A percentile compares a stretch with the other conserved stretches of the same genome.
Evolutionary conservation across 2,797 vertebrate genomes (phyloP).

Genomic region (Gephyroberyx darwinii): DNA sequence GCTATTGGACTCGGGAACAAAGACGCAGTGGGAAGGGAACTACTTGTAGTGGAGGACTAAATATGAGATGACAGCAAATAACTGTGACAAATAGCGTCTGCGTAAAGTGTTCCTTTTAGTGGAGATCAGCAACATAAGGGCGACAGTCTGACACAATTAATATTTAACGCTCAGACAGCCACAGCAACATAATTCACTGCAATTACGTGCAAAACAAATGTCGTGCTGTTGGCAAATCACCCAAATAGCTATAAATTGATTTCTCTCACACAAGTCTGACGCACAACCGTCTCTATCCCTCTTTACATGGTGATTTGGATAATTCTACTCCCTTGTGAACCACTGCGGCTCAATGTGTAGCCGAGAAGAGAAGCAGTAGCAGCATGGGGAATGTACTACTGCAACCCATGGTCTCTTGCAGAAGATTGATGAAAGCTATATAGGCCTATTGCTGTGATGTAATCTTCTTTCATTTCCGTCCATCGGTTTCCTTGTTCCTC

Average conservation of each 20-base stretch:
- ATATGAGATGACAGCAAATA: constrained; percentile 64
- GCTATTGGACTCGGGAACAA: constrained; percentile 29
- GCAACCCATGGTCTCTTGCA: constrained; percentile 14
- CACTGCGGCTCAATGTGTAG: not conserved
- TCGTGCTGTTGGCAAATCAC: constrained; percentile 17
- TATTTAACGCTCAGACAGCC: constrained; percentile 66
- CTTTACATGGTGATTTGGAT: not conserved
- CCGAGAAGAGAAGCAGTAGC: not conserved
- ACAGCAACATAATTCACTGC: constrained; percentile 50
- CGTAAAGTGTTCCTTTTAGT: constrained; percentile 64
- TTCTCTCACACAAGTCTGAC: constrained; percentile 31
- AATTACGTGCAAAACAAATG: constrained; percentile 57
- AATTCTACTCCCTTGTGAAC: not conserved
- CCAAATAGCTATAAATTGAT: constrained; percentile 21
- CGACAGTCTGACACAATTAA: constrained; percentile 65
- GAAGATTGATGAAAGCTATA: constrained; percentile 40
- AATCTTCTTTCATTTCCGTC: constrained; percentile 50
- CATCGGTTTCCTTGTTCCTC: constrained; percentile 34
- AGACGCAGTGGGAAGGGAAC: constrained; percentile 42
- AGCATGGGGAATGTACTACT: not conserved
- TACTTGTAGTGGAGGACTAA: constrained; percentile 44
- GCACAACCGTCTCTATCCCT: constrained; percentile 2
- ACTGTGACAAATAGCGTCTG: constrained; percentile 66
- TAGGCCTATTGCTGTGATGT: constrained; percentile 33
- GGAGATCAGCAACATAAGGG: constrained; percentile 64